Evolutionary conservation across 2,888 invertebrate genomes (phyloP).

Genomic region (Eurois occulta): DNA sequence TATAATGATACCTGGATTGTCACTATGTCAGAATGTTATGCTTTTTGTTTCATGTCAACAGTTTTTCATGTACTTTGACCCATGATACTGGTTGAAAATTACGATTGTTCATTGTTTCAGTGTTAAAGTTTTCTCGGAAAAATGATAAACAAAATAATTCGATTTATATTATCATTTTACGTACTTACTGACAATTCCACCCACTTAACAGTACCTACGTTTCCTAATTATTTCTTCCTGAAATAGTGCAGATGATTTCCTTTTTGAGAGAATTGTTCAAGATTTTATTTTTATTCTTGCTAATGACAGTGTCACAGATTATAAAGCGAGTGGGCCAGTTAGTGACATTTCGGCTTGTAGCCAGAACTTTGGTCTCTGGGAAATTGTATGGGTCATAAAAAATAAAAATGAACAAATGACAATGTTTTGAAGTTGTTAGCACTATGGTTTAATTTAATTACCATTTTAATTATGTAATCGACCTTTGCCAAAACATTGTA

Average conservation of each 20-base stretch:
- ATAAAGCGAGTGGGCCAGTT: slow-evolving; percentile 40
- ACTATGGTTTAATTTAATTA: slow-evolving; percentile 5
- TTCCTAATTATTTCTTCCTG: not conserved
- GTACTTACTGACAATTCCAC: not conserved
- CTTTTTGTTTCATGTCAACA: slow-evolving; percentile 1
- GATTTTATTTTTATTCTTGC: slow-evolving; percentile 32
- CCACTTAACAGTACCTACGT: too few relatives aligned
- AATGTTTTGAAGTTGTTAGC: slow-evolving; percentile 2
- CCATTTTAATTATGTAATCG: not conserved
- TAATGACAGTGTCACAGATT: slow-evolving; percentile 45
- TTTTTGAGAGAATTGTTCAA: slow-evolving; percentile 6
- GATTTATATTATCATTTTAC: slow-evolving; percentile 8
- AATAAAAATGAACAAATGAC: slow-evolving; percentile 38
- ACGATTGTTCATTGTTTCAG: slow-evolving; percentile 25
- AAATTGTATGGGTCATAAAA: slow-evolving; percentile 36
- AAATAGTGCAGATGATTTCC: slow-evolving; percentile 2
- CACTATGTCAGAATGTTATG: slow-evolving; percentile 27
- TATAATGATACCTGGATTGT: slow-evolving; percentile 44
- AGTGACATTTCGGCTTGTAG: slow-evolving; percentile 53
- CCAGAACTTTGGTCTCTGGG: slow-evolving; percentile 43
- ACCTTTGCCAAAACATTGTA: slow-evolving; percentile 2
- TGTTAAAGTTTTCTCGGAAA: not conserved
- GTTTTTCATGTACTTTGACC: slow-evolving; percentile 23
- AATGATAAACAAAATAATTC: not conserved
- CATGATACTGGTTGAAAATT: slow-evolving; percentile 1